phyloP scores from a whole-genome alignment of 1,140 invertebrate species.

The Drosophila subobscura region DNA sequence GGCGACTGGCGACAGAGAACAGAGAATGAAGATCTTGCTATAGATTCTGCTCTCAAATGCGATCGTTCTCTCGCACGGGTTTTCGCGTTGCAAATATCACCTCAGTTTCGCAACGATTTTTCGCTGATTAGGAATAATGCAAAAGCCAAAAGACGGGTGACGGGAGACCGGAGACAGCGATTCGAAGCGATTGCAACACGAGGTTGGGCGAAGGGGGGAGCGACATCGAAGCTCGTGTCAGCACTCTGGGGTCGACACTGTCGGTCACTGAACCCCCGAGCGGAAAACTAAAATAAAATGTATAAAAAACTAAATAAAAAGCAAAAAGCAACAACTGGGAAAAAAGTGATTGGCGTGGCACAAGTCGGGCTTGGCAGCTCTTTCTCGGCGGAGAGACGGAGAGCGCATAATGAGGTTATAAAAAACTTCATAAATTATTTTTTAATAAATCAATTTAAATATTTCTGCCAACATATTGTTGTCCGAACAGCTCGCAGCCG shows the following conservation, averaged over 20 bases:
- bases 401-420: constrained; percentile 70
- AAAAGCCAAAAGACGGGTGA: constrained; percentile 27
- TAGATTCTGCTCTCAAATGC: not conserved
- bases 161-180: constrained; percentile 23
- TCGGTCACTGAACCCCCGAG: constrained; percentile 67
- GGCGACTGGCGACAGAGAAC: not conserved
- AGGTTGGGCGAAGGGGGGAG: constrained; percentile 11
- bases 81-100: constrained; percentile 16
- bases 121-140: constrained; percentile 63
- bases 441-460: constrained; percentile 61
- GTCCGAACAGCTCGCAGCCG: constrained; percentile 34
- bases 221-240: constrained; percentile 63
- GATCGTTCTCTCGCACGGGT: too few relatives aligned
- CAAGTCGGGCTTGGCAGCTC: constrained; percentile 32
- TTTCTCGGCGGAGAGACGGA: constrained; percentile 36
- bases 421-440: constrained; percentile 41
- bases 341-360: constrained; percentile 58
- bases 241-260: constrained; percentile 69
- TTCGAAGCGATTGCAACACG: constrained; percentile 63
- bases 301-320: constrained; percentile 12
- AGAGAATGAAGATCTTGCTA: not conserved
- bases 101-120: constrained; percentile 27
- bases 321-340: constrained; percentile 40
- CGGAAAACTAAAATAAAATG: constrained; percentile 57
- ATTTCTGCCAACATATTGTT: constrained; percentile 68